Evolutionary conservation across 2,888 invertebrate genomes (phyloP), one percentile per base, ranked within the genome.

Genomic region (Chymomyza fuscimana): DNA sequence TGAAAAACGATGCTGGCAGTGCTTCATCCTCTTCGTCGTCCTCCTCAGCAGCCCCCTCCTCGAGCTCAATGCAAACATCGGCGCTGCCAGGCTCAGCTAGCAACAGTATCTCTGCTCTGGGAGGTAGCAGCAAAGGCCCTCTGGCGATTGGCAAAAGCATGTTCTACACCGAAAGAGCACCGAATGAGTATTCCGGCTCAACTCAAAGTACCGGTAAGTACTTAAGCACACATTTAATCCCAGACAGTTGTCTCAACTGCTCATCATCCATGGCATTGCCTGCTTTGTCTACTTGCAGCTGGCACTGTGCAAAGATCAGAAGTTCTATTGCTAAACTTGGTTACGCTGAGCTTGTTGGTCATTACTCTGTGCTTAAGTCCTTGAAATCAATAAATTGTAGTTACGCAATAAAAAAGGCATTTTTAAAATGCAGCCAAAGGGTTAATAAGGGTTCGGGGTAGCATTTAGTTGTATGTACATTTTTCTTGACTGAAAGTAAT

Each of bases 121-220:
- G 82, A 66, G 78, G 81, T 63, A 70, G 91, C 12, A 52, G 77
- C 77, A 92, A 92, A 72, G 91, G 91, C 19, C 90, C 90, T n/a
- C 78, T 92, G 76, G 91, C 92, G 87, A 91, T 92, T 88, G 92
- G 92, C 63, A 92, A 92, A 70, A 92, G 92, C 80, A 90, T 91
- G 80, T 92, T 91, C 76, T 91, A 91, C 66, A 92, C 92, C 16
- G 92, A 92, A 78, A 89, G 32, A 32, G 0, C 32, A 7, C 32
- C 32, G 32, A 32, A 32, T 7, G 32, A 32, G 9, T 32, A 7
- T 32, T 7, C 7, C 9, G 7, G 32, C 7, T 32, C 32, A 32
- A 32, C 79, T 76, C n/a, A n/a, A n/a, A n/a, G n/a, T n/a, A n/a
- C n/a, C n/a, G 90, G 91, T 91, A 79, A 86, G 88, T 83, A 36